These are phyloP conservation scores for Atrina japonica DNA, from an alignment of 2,888 invertebrate genomes.

Conservation along the genomic window DNA sequence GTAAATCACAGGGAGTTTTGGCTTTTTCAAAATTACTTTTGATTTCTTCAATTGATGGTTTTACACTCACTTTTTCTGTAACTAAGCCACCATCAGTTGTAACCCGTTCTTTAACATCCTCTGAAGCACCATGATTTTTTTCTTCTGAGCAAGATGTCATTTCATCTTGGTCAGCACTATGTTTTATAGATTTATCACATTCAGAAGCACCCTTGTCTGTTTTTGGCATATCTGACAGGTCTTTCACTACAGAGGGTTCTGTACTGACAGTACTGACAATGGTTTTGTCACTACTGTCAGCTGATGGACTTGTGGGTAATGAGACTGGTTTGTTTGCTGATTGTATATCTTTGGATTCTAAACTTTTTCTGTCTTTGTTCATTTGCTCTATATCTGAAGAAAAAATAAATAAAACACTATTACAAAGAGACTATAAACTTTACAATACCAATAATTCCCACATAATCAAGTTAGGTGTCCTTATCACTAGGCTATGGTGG, in stretches of 20 bases:
- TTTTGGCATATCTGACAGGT: slow-evolving; percentile 10
- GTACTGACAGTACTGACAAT: too few relatives aligned
- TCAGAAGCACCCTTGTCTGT: slow-evolving; percentile 3
- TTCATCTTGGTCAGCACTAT: not conserved
- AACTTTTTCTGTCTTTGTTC: slow-evolving; percentile 34
- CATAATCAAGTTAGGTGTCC: too few relatives aligned
- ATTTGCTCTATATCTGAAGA: slow-evolving; percentile 54
- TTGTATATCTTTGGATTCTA: slow-evolving; percentile 14
- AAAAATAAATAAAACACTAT: slow-evolving; percentile 19
- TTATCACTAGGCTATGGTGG: too few relatives aligned
- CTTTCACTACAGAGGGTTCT: too few relatives aligned
- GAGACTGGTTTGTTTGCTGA: too few relatives aligned
- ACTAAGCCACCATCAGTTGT: not conserved
- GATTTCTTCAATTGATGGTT: slow-evolving; percentile 15
- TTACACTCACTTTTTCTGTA: slow-evolving; percentile 18
- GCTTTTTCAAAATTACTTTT: slow-evolving; percentile 32
- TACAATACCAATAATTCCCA: too few relatives aligned
- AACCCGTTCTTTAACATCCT: not conserved
- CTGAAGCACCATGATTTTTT: not conserved
- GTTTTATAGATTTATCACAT: not conserved
- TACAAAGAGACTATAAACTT: too few relatives aligned
- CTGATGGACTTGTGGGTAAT: too few relatives aligned
- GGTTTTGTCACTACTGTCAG: too few relatives aligned
- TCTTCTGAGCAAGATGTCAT: not conserved
- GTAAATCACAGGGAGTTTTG: not conserved